Evolutionary conservation across 2,888 invertebrate species (phyloP), one percentile per base, ranked within the genome.

Genomic region (Scrobipalpa atriplicella): DNA sequence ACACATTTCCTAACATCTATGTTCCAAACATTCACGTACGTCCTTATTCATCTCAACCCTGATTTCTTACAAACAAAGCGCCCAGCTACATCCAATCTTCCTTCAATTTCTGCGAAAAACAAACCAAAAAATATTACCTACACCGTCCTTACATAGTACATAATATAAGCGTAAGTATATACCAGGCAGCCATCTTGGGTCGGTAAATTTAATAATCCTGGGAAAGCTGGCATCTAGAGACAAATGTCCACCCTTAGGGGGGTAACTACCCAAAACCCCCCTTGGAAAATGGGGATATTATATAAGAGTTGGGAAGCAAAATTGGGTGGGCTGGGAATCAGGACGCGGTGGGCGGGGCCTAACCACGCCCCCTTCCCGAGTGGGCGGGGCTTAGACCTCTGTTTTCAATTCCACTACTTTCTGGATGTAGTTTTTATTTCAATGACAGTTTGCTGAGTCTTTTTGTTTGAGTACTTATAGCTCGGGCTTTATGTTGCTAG

Each of bases 201-300:
- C 79, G 72, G 82, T 85, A 84, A 84, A 88, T 89, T 89, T 87
- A 89, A 89, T 90, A 89, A 89, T 82, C 83, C 83, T 76, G 79
- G 79, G 73, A 73, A 56, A 76, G 79, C 76, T 75, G 69, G 69
- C 73, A 76, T 75, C 64, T 76, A 78, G 82, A 86, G 85, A 85
- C 81, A 84, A 86, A 83, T 81, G 84, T 80, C 82, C 86, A 81
- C 86, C 86, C 84, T 71, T 83, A 85, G 78, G 8, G n/a, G 29
- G 13, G 13, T 29, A 56, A 36, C 56, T 56, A 56, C 56, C 47
- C 47, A 16, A 47, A 1, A 47, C 47, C 47, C 86, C 87, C 85
- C 69, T 68, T 64, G 76, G 68, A 73, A 78, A 78, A 80, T 39
- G 21, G 43, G 19, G 36, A 78, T 79, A 75, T 85, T 85, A 84